Evolutionary conservation across 2,113 vertebrate genomes (phyloP).

Genomic region (Pholis gunnellus): DNA sequence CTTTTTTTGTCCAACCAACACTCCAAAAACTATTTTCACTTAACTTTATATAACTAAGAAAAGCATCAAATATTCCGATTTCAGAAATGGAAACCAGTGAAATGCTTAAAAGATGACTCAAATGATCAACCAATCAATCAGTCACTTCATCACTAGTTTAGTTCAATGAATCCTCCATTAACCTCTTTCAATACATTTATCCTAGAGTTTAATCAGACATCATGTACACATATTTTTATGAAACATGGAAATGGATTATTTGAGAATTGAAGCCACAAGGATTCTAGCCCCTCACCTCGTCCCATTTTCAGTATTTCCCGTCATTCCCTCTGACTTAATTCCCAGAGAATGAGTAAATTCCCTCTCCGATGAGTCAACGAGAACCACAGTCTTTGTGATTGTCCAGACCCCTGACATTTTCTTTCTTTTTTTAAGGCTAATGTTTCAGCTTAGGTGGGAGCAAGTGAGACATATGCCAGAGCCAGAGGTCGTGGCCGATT

Average conservation of each 20-base stretch:
- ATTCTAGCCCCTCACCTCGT: not conserved
- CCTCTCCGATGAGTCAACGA: slow-evolving; percentile 46
- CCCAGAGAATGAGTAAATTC: slow-evolving; percentile 41
- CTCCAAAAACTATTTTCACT: not conserved
- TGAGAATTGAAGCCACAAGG: slow-evolving; percentile 18
- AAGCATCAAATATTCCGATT: not conserved
- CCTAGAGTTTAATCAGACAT: not conserved
- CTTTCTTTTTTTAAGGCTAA: slow-evolving; percentile 23
- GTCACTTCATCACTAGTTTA: not conserved
- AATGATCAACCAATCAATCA: not conserved
- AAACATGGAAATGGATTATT: slow-evolving; percentile 38
- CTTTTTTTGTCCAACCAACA: not conserved
- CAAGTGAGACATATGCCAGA: slow-evolving; percentile 70
- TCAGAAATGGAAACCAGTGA: not conserved
- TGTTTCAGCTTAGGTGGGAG: slow-evolving; percentile 48
- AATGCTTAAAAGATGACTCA: not conserved
- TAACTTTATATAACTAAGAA: not conserved
- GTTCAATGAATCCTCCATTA: not conserved
- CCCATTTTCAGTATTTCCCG: slow-evolving; percentile 33
- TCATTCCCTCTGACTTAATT: slow-evolving; percentile 38
- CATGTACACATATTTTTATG: not conserved
- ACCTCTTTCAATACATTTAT: not conserved
- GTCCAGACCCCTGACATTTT: slow-evolving; percentile 43
- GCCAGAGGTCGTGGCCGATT: slow-evolving; percentile 64
- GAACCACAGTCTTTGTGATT: slow-evolving; percentile 19